Percentiles rank a stretch among this genome's conserved stretches.
Evolutionary conservation across 2,888 invertebrate species (phyloP).

Genomic region (Drosophila macrospina): DNA sequence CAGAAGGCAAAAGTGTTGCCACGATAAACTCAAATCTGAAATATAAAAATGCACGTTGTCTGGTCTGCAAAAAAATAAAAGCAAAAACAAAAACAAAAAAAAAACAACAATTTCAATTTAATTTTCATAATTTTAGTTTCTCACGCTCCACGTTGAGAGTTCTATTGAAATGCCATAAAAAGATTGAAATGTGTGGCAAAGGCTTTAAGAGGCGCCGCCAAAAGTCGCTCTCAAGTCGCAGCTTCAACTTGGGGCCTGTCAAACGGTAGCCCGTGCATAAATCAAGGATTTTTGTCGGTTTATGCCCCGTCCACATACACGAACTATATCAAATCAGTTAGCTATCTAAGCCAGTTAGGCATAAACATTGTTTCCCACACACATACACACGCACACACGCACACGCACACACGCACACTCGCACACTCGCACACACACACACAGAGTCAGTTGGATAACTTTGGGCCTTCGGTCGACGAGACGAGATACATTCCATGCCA

Average conservation of each 20-base stretch:
- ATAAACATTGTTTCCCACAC: slow-evolving; percentile 77
- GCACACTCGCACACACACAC: slow-evolving; percentile 27
- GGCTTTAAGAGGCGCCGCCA: slow-evolving; percentile 77
- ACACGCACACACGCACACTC: slow-evolving; percentile 18
- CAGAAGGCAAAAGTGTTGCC: slow-evolving; percentile 61
- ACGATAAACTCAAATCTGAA: slow-evolving; percentile 47
- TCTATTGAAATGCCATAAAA: slow-evolving; percentile 82
- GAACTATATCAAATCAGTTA: slow-evolving; percentile 60
- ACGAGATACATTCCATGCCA: slow-evolving; percentile 69
- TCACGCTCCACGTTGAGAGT: slow-evolving; percentile 66
- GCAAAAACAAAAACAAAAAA: slow-evolving; percentile 3
- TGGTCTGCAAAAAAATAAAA: slow-evolving; percentile 3
- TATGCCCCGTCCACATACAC: slow-evolving; percentile 42
- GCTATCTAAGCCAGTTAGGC: slow-evolving; percentile 70
- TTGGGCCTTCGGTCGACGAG: slow-evolving; percentile 48
- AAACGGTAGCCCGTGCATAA: slow-evolving; percentile 79
- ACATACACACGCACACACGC: slow-evolving; percentile 28
- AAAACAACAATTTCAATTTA: slow-evolving; percentile 46
- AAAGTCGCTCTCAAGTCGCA: slow-evolving; percentile 20
- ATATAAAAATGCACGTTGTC: background rate
- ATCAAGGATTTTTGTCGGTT: slow-evolving; percentile 71
- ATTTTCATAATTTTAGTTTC: slow-evolving; percentile 76
- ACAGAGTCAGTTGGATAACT: slow-evolving; percentile 43
- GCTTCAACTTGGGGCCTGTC: slow-evolving; percentile 54
- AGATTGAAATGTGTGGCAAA: slow-evolving; percentile 69